A percentile compares a stretch with the other conserved stretches of the same genome.
Evolutionary conservation across 2,888 invertebrate genomes (phyloP).

Genomic region (Drosophila fulvimacula): DNA sequence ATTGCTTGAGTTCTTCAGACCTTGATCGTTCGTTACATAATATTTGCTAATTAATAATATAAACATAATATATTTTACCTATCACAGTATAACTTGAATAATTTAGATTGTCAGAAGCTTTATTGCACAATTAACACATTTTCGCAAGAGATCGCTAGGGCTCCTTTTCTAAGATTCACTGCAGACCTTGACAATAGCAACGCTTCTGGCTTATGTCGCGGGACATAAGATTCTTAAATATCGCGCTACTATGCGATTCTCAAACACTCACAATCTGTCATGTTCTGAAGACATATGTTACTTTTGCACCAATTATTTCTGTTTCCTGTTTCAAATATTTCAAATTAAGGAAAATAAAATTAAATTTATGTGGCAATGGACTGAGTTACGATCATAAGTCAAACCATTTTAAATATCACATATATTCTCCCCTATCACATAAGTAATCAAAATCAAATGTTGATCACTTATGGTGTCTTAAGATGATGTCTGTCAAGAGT

Average conservation of each 20-base stretch:
- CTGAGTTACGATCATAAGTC: neutral
- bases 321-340: neutral
- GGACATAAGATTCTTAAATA: neutral
- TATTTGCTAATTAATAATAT: slow-evolving; percentile 6
- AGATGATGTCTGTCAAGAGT: slow-evolving; percentile 8
- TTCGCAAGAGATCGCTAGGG: neutral
- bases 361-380: neutral
- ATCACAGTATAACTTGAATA: neutral
- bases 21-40: neutral
- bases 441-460: neutral
- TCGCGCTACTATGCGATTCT: neutral
- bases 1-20: neutral
- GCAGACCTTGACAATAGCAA: neutral
- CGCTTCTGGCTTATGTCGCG: neutral
- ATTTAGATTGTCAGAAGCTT: neutral
- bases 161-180: neutral
- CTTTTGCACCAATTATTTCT: too few species aligned
- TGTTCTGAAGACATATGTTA: neutral
- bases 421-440: neutral
- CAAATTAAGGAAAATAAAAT: neutral
- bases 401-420: neutral
- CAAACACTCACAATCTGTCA: neutral
- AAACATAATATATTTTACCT: neutral
- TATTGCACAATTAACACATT: slow-evolving; percentile 8
- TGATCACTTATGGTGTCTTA: neutral